Base-by-base conservation (phyloP, 2,797 vertebrate genomes). In the Catamblyrhynchus diadema region DNA sequence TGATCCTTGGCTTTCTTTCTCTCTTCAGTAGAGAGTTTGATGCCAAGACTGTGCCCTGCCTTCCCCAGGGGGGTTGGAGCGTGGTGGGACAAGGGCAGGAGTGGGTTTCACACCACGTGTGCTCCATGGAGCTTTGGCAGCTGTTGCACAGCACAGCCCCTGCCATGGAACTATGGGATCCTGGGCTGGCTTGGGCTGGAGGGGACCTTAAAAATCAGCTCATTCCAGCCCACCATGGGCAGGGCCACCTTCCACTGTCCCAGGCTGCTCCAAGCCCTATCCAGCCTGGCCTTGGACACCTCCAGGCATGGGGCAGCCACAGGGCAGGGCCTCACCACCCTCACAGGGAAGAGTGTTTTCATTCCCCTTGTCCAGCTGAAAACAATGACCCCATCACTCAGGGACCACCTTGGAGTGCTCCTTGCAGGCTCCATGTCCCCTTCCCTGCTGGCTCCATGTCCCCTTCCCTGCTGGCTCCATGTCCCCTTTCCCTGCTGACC, bases 291-390 rank as follows among this genome's bases (percentile, higher is more conserved):
- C 54, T 74, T 19, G 61, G 54, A 1, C 69, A 35, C 33, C 39
- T 6, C 33, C 69, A 81, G 61, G 69, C 30, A 8, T 27, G 69
- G 77, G 21, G 25, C 67, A 87, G 39, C 24, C 85, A 19, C 60
- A 66, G 45, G 51, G 22, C 60, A 80, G 51, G 51, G 16, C 51
- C 60, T 17, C 2, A 10, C 23, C 30, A 47, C 28, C 45, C 53
- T 53, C 45, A 2, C 30, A 32, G 39, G 21, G 8, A 47, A 4
- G 53, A 19, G 7, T 16, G n/a, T 44, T 39, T 37, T 62, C 3
- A 0, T 56, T 81, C 12, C 37, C 10, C 15, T 5, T 5, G 12
- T 45, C 12, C 41, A 59, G 0, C 0, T 56, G 72, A 41, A 80
- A 12, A 16, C 62, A 45, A 30, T 30, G 41, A 41, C 9, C 8